These are phyloP conservation scores for Crocuta crocuta DNA, from an alignment of 2,113 vertebrate species.

Conservation along the genomic window DNA sequence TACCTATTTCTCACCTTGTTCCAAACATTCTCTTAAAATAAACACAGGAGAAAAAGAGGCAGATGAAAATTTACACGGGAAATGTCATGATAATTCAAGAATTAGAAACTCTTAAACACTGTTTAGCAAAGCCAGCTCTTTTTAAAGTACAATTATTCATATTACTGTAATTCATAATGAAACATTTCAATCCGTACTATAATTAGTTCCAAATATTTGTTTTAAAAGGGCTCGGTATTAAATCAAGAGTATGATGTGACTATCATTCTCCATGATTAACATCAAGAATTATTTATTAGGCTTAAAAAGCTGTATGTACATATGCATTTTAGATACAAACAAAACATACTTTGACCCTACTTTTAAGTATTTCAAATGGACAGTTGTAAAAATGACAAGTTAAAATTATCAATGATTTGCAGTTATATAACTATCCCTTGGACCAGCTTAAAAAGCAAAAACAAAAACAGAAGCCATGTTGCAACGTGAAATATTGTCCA, in stretches of 20 bases:
- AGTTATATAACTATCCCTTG: neutral
- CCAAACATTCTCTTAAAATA: neutral
- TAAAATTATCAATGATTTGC: neutral
- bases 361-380: conserved; percentile 40
- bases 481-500: neutral
- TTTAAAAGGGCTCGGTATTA: neutral
- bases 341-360: neutral
- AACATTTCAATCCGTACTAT: neutral
- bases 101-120: conserved; percentile 16
- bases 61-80: conserved; percentile 34
- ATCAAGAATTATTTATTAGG: neutral
- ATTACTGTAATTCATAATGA: conserved; percentile 20
- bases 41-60: neutral
- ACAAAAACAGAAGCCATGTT: neutral
- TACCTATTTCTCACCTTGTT: neutral
- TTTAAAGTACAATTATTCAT: neutral
- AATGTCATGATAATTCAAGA: conserved; percentile 29
- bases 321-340: neutral
- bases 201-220: conserved; percentile 33
- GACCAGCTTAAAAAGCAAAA: neutral
- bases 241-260: neutral
- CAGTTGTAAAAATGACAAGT: neutral
- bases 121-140: neutral
- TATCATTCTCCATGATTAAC: neutral
- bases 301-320: neutral